Base-by-base conservation (phyloP, 2,113 vertebrate genomes). In the Ornithorhynchus anatinus region DNA sequence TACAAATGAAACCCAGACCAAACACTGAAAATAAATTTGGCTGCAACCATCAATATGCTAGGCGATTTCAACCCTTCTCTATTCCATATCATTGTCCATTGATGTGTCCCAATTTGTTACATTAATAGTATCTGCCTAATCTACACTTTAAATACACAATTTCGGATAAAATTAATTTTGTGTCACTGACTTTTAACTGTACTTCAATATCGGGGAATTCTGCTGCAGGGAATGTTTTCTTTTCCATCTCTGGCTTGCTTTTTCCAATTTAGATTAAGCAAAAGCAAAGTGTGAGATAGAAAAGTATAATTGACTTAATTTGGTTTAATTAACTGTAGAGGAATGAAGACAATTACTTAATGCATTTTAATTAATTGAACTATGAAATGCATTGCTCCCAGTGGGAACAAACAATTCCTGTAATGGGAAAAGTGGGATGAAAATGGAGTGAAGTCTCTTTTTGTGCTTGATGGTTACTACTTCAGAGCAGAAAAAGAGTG, bases 291-390 rank as follows among this genome's bases (percentile, higher is more conserved):
- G 42, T 75, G 59, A 73, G 61, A 74, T 54, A 64, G 58, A 79
- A 86, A 86, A 79, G 15, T 75, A 57, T 73, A 79, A 88, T 78
- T 89, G 69, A 72, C 75, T 86, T 87, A 78, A 88, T 91, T 88
- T 87, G 53, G 33, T 72, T 88, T 88, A 89, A 90, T 88, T 90
- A 86, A 81, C 66, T 89, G 31, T 44, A 85, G 67, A 45, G 82
- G 65, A 91, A 88, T 72, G 25, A 74, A 76, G 79, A 84, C 70
- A 84, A 86, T 86, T 84, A 81, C 57, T 78, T 91, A 85, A 86
- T 73, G 50, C 59, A 84, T 70, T 19, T 14, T 85, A 86, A 88
- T 87, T 75, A 89, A 88, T 75, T 81, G 27, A 81, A 79, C 79
- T 85, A 65, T 81, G 66, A 81, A 84, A 79, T 71, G 0, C 39